Base-by-base conservation (phyloP, 2,113 vertebrate genomes). In the Chionomys nivalis region DNA sequence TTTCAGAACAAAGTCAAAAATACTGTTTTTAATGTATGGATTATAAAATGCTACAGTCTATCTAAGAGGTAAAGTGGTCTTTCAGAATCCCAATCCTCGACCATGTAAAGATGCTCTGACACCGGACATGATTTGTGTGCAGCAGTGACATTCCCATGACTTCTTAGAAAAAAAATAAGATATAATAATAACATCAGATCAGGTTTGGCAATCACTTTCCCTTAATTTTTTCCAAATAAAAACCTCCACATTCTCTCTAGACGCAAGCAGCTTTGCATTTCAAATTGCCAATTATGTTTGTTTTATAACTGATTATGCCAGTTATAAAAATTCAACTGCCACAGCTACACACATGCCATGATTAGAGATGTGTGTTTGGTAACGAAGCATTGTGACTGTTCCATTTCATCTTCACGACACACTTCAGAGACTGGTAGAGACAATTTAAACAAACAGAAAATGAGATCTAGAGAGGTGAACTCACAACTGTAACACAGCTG, bases 191-290 rank as follows among this genome's bases (percentile, higher is more conserved):
- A 55, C 0, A 36, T 76, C 79, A 21, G 2, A 36, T 58, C 21
- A 65, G 65, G 3, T 21, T 28, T 31, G 63, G 36, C 42, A 89
- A 42, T 28, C 77, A 55, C n/a, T 9, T 70, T 79, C 24, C 93
- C 70, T 55, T 66, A 66, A 47, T 70, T 89, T 88, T 63, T 90
- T 70, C 47, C 42, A 87, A 96, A 83, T 68, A 76, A 85, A 86
- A 61, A 17, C 87, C 55, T 94, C 5, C 1, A 66, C 7, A 13
- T 52, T 36, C 5, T 58, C 93, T 44, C 49, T 31, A 10, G 26
- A 78, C 82, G 66, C 7, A 66, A 85, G 7, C 2, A 77, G 9
- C 39, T 78, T 94, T 87, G 33, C 13, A 6, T 94, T 82, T 93
- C 26, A 83, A 72, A 88, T 31, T 36, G 72, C 23, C 75, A 68